Evolutionary conservation across 2,797 vertebrate genomes (phyloP), one percentile per base, ranked within the genome.

Genomic region (Galagoides demidoff): DNA sequence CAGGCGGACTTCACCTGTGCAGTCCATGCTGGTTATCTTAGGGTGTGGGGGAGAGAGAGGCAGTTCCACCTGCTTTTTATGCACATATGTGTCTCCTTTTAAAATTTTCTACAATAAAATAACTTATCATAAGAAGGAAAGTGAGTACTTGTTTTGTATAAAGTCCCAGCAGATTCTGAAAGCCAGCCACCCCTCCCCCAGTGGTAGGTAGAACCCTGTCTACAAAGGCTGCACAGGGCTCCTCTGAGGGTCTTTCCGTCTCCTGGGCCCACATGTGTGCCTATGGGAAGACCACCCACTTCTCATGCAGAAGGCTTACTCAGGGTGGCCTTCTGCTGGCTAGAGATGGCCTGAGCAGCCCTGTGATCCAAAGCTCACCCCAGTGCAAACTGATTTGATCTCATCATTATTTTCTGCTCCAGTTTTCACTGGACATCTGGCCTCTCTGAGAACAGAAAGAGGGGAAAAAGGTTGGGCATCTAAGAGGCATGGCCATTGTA

Each of bases 241-340:
- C 27, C 16, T 17, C 57, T 29, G 16, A 61, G 34, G 57, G 57
- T 59, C 57, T 74, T 43, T 43, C 39, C 39, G 77, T 27, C 57
- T 31, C 52, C n/a, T 6, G 17, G 22, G 74, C 49, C 5, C 20
- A 34, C n/a, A 7, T 0, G 16, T 34, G 19, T 27, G 34, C 17
- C 34, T 39, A 9, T 0, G 0, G 63, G 34, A 25, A 0, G 43
- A 20, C 59, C 1, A 4, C 2, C 6, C 59, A 23, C 23, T 66
- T n/a, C 19, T 39, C 19, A 2, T 39, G 34, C 39, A n/a, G 52
- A 39, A 27, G 27, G 23, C 25, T 34, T 12, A 0, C 5, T 22
- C 34, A 22, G 16, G 17, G 4, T 55, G 1, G 7, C 13, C 92
- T 39, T n/a, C n/a, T 64, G 76, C 7, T 59, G 13, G 3, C 14